Conservation (phyloP, 2,113 vertebrate genomes). For the Emydocephalus ijimae region DNA sequence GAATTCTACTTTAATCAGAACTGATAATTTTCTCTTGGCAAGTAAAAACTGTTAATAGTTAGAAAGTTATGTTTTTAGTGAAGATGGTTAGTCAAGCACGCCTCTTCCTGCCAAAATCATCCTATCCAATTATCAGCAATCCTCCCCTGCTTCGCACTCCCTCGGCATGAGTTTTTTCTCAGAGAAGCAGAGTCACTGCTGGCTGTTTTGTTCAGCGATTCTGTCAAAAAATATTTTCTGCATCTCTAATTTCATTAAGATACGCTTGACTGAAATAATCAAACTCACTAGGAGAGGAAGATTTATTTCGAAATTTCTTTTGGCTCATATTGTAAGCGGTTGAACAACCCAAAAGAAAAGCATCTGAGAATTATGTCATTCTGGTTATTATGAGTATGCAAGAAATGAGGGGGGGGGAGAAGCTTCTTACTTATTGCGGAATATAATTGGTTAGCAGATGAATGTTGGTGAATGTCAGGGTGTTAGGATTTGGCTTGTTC, state of each 20-base stretch:
- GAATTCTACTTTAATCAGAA: conserved; percentile 63
- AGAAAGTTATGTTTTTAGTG: conserved; percentile 70
- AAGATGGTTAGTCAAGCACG: conserved; percentile 71
- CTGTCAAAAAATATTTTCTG: conserved; percentile 74
- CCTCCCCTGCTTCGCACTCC: conserved; percentile 43
- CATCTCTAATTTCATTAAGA: conserved; percentile 74
- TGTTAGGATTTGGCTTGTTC: neutral
- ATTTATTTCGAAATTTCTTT: conserved; percentile 61
- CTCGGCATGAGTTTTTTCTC: conserved; percentile 52
- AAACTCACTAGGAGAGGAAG: conserved; percentile 53
- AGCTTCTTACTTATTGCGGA: conserved; percentile 27
- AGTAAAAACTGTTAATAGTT: conserved; percentile 67
- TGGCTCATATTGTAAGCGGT: conserved; percentile 5
- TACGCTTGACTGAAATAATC: conserved; percentile 68
- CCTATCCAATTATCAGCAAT: conserved; percentile 71
- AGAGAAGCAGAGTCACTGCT: conserved; percentile 60
- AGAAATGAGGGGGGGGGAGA: neutral
- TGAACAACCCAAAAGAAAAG: conserved; percentile 62
- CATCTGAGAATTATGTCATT: conserved; percentile 51
- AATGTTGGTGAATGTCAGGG: neutral
- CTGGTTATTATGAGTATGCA: conserved; percentile 50
- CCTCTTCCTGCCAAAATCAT: conserved; percentile 72
- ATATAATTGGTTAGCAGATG: conserved; percentile 17
- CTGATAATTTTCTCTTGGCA: conserved; percentile 66
- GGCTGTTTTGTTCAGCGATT: conserved; percentile 61